phyloP scores from a whole-genome alignment of 2,888 invertebrate genomes.

The Orchesella flavescens region DNA sequence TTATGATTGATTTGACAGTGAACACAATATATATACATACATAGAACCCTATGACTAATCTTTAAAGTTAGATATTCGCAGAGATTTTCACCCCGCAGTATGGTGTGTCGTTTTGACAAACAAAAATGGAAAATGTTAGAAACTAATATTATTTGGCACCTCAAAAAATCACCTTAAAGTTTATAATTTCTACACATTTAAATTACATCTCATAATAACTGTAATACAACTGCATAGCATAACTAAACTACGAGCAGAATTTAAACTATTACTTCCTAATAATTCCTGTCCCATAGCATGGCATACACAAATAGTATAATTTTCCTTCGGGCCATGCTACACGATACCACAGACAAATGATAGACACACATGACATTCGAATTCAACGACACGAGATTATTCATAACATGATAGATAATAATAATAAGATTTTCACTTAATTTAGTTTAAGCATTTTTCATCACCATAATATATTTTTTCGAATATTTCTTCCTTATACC shows the following conservation, averaged over 20 bases:
- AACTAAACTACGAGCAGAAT: not conserved
- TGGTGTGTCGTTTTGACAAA: not conserved
- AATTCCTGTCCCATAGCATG: not conserved
- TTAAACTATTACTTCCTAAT: not conserved
- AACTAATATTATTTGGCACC: slow-evolving; percentile 50
- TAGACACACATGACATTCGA: no score
- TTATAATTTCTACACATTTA: slow-evolving; percentile 5
- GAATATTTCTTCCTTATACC: slow-evolving; percentile 52
- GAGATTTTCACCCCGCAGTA: no score
- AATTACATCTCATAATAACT: not conserved
- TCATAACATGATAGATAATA: not conserved
- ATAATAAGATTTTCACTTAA: not conserved
- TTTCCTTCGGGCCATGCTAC: not conserved
- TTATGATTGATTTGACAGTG: slow-evolving; percentile 25
- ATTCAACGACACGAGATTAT: not conserved
- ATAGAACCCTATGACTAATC: not conserved
- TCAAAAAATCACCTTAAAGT: slow-evolving; percentile 56
- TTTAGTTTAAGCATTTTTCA: not conserved
- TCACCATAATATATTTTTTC: not conserved
- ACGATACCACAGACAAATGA: slow-evolving; percentile 56
- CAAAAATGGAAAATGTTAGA: not conserved
- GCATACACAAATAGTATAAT: not conserved
- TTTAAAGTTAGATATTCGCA: not conserved
- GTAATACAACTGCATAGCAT: no score
- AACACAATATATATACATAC: slow-evolving; percentile 36